These are phyloP conservation scores for Drosophila willistoni DNA, from an alignment of 1,140 invertebrate species.

Conservation along the genomic window DNA sequence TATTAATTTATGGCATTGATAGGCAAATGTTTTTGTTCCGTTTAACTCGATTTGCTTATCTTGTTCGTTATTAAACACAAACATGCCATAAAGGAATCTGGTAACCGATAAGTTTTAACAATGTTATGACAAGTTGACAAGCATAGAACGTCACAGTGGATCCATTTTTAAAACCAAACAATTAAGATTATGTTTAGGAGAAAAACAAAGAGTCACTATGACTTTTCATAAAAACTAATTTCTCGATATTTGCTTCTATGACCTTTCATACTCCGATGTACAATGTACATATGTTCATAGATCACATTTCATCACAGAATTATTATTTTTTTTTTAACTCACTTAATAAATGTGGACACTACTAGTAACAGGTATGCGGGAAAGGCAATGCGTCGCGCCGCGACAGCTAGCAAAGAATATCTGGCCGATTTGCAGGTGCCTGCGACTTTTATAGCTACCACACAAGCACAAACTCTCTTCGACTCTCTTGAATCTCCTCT, in stretches of 20 bases:
- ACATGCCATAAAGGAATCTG: slow-evolving; percentile 5
- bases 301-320: background rate
- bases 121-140: slow-evolving; percentile 2
- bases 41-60: slow-evolving; percentile 7
- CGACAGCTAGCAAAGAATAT: slow-evolving; percentile 1
- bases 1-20: slow-evolving; percentile 17
- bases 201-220: background rate
- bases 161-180: background rate
- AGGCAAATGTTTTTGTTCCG: background rate
- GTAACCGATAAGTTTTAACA: slow-evolving; percentile 7
- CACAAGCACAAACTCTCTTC: background rate
- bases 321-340: background rate
- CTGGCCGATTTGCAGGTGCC: background rate
- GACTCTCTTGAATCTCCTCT: background rate
- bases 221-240: background rate
- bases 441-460: background rate
- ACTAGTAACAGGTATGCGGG: background rate
- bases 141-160: background rate
- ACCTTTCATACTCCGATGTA: background rate
- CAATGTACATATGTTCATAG: background rate
- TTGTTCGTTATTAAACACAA: background rate
- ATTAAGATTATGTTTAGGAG: background rate
- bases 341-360: background rate
- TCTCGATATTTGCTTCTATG: background rate
- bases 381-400: background rate